Conservation (phyloP, 2,797 vertebrate species). For the Dicrostonyx torquatus region DNA sequence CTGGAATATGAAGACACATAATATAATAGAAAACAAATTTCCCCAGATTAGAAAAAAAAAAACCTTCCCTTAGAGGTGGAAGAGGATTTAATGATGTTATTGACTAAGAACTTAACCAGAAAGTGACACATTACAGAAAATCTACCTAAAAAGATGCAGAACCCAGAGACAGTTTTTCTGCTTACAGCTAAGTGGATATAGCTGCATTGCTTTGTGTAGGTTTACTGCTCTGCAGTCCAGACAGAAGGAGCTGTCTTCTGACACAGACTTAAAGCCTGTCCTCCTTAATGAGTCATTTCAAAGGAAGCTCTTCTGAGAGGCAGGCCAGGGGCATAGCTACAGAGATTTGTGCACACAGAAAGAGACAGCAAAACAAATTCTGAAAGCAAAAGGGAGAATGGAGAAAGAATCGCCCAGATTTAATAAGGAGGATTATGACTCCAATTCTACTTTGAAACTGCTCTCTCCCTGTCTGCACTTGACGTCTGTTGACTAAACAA, state of each 20-base stretch:
- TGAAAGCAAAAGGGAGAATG: neutral
- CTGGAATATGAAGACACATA: neutral
- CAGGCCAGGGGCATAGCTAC: neutral
- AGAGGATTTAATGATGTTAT: neutral
- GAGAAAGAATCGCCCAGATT: neutral
- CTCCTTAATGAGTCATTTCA: neutral
- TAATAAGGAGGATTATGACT: neutral
- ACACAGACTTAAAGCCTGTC: neutral
- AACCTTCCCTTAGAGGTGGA: neutral
- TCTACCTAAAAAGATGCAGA: neutral
- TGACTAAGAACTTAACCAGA: neutral
- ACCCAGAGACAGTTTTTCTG: neutral
- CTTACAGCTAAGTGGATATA: neutral
- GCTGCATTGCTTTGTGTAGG: too few relatives aligned
- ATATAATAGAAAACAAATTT: constrained; percentile 1
- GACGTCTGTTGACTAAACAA: neutral
- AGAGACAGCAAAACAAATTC: neutral
- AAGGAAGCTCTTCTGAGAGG: neutral
- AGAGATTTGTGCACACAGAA: neutral
- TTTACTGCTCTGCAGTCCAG: neutral
- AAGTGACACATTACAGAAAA: neutral
- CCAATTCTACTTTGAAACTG: neutral
- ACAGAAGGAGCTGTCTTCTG: neutral
- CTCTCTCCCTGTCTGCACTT: neutral
- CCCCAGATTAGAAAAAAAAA: neutral